Evolutionary conservation across 2,888 invertebrate genomes (phyloP).

Genomic region (Harpalus rufipes): DNA sequence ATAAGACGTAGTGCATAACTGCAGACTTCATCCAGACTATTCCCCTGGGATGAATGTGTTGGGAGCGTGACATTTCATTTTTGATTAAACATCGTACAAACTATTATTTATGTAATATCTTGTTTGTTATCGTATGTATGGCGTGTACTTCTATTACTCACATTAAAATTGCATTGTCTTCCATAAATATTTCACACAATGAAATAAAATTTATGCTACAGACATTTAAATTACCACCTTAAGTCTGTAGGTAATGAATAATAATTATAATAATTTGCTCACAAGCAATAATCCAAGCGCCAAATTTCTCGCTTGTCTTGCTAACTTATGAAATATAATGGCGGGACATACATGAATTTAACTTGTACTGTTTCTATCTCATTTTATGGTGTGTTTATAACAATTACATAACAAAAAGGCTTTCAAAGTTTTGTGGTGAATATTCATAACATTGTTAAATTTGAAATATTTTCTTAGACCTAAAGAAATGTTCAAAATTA

Average conservation of each 20-base stretch:
- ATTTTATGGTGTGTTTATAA: no score
- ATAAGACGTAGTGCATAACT: background rate
- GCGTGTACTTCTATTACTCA: background rate
- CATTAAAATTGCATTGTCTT: background rate
- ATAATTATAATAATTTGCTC: no score
- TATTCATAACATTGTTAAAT: no score
- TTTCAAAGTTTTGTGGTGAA: no score
- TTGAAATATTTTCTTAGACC: no score
- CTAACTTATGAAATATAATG: no score
- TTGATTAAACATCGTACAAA: background rate
- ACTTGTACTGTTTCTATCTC: no score
- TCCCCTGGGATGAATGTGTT: background rate
- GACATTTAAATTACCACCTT: background rate
- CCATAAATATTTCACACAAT: background rate
- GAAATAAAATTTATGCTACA: background rate
- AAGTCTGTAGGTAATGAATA: background rate
- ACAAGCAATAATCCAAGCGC: no score
- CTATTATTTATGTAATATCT: slow-evolving; percentile 4
- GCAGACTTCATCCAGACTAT: background rate
- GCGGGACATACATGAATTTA: no score
- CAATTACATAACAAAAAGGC: no score
- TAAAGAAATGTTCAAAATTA: no score
- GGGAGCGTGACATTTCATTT: background rate
- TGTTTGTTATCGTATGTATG: background rate
- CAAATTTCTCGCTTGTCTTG: no score